These are phyloP conservation scores for Passer montanus DNA, from an alignment of 2,113 vertebrate species.

Conservation along the genomic window DNA sequence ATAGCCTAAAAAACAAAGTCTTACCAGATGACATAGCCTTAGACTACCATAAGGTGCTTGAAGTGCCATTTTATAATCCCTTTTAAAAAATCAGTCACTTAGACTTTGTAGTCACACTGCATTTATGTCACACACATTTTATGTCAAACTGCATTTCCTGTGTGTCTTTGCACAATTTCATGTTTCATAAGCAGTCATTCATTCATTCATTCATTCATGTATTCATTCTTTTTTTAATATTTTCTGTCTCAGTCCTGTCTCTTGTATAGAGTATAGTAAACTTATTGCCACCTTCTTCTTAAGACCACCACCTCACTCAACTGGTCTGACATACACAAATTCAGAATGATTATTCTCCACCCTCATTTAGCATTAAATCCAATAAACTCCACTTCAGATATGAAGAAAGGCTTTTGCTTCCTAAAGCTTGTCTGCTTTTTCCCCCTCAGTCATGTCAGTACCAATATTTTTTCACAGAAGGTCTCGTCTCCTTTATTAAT, in stretches of 20 bases:
- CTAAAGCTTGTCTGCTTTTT: neutral
- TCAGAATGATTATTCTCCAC: neutral
- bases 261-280: accelerated
- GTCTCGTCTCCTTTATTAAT: neutral
- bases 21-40: neutral
- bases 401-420: neutral
- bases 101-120: neutral
- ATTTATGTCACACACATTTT: neutral
- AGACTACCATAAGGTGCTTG: neutral
- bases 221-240: neutral
- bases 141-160: neutral
- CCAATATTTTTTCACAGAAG: neutral
- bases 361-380: neutral
- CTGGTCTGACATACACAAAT: neutral
- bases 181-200: neutral
- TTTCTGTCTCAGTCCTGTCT: neutral
- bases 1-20: neutral
- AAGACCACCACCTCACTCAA: neutral
- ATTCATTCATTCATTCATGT: neutral
- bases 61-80: neutral
- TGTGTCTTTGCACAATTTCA: neutral
- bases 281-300: neutral
- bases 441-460: neutral
- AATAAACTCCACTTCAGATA: neutral
- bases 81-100: neutral